A percentile compares a stretch with the other conserved stretches of the same genome.
Conservation (phyloP, 2,113 vertebrate species). For the Osmerus eperlanus region DNA sequence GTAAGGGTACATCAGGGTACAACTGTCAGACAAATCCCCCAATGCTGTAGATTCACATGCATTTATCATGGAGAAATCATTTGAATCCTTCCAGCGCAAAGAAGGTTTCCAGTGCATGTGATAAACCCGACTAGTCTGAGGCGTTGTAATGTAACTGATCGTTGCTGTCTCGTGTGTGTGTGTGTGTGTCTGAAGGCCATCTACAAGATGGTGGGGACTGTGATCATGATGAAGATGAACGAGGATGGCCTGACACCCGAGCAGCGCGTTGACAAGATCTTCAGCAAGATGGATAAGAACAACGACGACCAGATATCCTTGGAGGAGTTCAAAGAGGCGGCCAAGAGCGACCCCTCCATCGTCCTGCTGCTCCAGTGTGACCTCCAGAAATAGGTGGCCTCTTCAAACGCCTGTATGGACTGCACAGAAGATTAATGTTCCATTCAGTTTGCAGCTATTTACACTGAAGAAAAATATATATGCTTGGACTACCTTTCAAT, state of each 20-base stretch:
- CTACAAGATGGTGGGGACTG: conserved; percentile 99
- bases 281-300: conserved; percentile 99
- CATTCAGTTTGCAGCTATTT: conserved; percentile 99
- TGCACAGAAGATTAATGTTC: conserved; percentile 93
- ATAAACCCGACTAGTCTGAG: no score
- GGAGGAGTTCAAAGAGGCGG: conserved; percentile 99
- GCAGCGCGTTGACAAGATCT: conserved; percentile 98
- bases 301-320: conserved; percentile 98
- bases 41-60: no score
- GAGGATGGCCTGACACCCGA: conserved; percentile 96
- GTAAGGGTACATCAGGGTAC: no score
- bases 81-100: no score
- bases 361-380: conserved; percentile 99
- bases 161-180: background rate
- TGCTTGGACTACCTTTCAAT: conserved; percentile 99
- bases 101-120: no score
- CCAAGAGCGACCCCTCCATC: conserved; percentile 98
- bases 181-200: conserved; percentile 78
- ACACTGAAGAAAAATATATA: conserved; percentile 70
- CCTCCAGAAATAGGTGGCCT: conserved; percentile 93
- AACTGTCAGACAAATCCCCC: no score
- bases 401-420: conserved; percentile 75
- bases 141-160: background rate
- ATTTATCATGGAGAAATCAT: no score
- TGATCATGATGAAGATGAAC: conserved; percentile 99